Base-by-base conservation (phyloP, 2,888 invertebrate genomes). In the Neoaliturus tenellus region DNA sequence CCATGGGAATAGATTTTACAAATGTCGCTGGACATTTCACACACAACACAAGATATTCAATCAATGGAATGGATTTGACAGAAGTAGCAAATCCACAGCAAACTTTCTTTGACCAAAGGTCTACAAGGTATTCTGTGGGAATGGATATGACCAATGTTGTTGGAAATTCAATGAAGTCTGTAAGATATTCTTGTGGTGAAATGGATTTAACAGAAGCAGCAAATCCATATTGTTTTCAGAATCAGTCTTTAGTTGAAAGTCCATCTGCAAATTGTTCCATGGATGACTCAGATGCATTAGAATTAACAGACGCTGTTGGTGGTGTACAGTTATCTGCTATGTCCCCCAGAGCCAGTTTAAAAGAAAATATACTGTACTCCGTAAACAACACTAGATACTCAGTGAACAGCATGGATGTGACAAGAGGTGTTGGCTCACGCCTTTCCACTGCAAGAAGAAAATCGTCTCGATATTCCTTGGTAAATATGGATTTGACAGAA, bases 401-500 rank as follows among this genome's bases (percentile, higher is more conserved):
- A 23, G 8, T 48, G 12, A 71, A 48, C 17, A 69, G 51, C n/a
- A 48, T 82, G 48, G 71, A 82, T 35, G 1, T 82, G 14, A 82
- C 82, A n/a, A 35, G 44, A 17, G 67, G 44, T 41, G 39, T 6
- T 17, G 39, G 10, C 8, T 44, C 41, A 35, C n/a, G 35, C 28
- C 12, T n/a, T 3, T 25, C 39, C 0, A 69, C 25, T 35, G 25
- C 25, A 39, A 23, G 20, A 25, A 73, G 55, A 55, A 73, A 35
- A 82, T 73, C 71, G n/a, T 23, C 71, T 23, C 25, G 71, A 25
- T 71, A 10, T 71, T 81, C 81, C 17, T 14, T 62, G n/a, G 23
- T 20, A 33, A 71, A 82, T 35, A 82, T 82, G 71, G 82, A 82
- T 35, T 35, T 82, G 17, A 82, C 82, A 25, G 82, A 82, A 71